A percentile compares a stretch with the other conserved stretches of the same genome.
These are phyloP conservation scores for Hemibagrus wyckioides DNA, from an alignment of 2,113 vertebrate genomes.

Conservation along the genomic window DNA sequence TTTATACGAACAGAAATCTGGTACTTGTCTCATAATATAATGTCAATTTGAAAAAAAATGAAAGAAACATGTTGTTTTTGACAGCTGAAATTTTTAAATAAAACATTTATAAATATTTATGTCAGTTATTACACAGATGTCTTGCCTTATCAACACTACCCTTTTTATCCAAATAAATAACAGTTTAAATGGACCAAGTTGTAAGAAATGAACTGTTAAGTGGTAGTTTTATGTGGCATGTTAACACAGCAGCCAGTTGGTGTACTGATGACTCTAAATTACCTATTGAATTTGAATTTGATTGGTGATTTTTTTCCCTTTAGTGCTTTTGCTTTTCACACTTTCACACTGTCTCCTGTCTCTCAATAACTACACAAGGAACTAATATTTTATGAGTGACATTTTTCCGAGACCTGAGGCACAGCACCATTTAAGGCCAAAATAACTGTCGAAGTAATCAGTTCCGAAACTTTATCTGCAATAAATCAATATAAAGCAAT, in stretches of 20 bases:
- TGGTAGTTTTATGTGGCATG: background rate
- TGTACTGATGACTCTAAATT: background rate
- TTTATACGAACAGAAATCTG: no score
- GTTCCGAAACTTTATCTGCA: background rate
- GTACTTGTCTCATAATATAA: background rate
- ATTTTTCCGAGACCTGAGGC: background rate
- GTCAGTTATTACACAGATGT: background rate
- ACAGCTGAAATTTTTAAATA: background rate
- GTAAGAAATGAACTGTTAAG: background rate
- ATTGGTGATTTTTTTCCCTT: background rate
- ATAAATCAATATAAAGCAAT: background rate
- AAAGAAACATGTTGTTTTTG: background rate
- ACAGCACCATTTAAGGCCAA: background rate
- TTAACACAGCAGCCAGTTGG: background rate
- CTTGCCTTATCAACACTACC: background rate
- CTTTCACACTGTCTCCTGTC: background rate
- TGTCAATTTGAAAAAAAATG: background rate
- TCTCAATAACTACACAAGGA: background rate
- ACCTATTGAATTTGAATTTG: no score
- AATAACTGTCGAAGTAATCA: background rate
- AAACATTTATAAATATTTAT: conserved; percentile 17
- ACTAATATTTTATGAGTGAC: background rate
- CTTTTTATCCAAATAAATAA: background rate
- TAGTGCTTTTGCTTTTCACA: background rate
- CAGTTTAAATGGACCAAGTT: background rate